Percentiles rank a stretch among this genome's conserved stretches.
Evolutionary conservation across 2,888 invertebrate species (phyloP).

Genomic region (Harpagoxenus sublaevis): DNA sequence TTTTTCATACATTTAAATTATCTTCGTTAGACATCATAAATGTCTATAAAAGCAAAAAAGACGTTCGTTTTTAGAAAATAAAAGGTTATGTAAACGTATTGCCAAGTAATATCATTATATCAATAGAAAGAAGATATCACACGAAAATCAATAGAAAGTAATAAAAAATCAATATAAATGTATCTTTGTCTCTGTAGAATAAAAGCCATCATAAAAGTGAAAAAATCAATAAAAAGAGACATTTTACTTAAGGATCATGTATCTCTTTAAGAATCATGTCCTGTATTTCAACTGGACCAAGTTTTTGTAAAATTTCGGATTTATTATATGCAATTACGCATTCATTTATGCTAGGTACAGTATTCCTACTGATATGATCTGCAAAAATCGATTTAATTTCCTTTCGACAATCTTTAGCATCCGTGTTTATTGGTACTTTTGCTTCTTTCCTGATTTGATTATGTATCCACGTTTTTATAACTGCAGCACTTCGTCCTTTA

Average conservation of each 20-base stretch:
- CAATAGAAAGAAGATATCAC: too few relatives aligned
- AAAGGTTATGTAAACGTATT: too few relatives aligned
- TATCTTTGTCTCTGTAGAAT: too few relatives aligned
- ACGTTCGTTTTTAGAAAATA: too few relatives aligned
- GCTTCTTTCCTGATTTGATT: not conserved
- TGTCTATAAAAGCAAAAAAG: too few relatives aligned
- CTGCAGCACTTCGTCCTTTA: not conserved
- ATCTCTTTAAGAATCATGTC: slow-evolving; percentile 1
- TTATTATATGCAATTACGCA: not conserved
- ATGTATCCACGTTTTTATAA: not conserved
- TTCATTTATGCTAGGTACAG: not conserved
- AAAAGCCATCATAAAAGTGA: too few relatives aligned
- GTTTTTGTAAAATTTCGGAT: not conserved
- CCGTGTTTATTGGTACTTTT: not conserved
- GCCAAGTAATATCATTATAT: too few relatives aligned
- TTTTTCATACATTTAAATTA: too few relatives aligned
- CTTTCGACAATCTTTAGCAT: not conserved
- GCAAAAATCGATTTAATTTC: not conserved
- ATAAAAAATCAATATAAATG: too few relatives aligned
- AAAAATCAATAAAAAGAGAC: too few relatives aligned
- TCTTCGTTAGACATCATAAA: too few relatives aligned
- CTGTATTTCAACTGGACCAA: not conserved
- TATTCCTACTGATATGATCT: not conserved
- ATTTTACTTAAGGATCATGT: not conserved
- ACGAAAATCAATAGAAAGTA: too few relatives aligned